A percentile compares a stretch with the other conserved stretches of the same genome.
Evolutionary conservation across 2,113 vertebrate species (phyloP).

Genomic region (Caranx ignobilis): DNA sequence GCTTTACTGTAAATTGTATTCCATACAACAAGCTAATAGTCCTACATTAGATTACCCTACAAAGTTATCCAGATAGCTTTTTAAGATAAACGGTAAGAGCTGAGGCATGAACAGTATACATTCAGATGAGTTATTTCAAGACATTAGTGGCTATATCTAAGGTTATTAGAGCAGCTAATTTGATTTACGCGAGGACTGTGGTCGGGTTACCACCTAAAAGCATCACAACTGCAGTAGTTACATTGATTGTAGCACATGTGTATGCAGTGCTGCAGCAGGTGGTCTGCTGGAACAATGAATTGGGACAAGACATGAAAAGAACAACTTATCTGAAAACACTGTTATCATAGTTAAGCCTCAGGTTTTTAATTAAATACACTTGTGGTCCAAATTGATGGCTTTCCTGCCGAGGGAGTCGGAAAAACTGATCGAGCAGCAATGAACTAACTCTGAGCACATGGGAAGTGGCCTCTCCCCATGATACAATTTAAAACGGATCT

Average conservation of each 20-base stretch:
- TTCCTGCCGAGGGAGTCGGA: constrained; percentile 8
- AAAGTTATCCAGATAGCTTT: neutral
- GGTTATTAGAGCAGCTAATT: neutral
- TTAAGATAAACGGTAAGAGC: neutral
- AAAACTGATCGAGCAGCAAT: neutral
- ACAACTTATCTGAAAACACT: constrained; percentile 8
- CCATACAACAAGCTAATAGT: neutral
- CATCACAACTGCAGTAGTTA: neutral
- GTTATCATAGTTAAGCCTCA: neutral
- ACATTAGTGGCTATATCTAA: neutral
- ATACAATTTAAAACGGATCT: constrained; percentile 16
- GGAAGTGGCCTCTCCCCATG: constrained; percentile 7
- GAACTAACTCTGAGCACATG: neutral
- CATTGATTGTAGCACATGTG: neutral
- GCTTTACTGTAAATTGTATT: neutral
- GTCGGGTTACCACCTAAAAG: neutral
- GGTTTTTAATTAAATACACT: constrained; percentile 4
- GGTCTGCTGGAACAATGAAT: too few species aligned
- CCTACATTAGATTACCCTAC: neutral
- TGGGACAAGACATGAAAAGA: constrained; percentile 3
- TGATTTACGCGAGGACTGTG: neutral
- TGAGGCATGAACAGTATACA: neutral
- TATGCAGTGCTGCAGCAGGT: neutral
- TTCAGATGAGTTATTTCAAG: neutral
- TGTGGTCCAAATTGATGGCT: constrained; percentile 14